Percentiles rank a stretch among this genome's conserved stretches.
Evolutionary conservation across 2,113 vertebrate genomes (phyloP).

Genomic region (Peromyscus maniculatus): DNA sequence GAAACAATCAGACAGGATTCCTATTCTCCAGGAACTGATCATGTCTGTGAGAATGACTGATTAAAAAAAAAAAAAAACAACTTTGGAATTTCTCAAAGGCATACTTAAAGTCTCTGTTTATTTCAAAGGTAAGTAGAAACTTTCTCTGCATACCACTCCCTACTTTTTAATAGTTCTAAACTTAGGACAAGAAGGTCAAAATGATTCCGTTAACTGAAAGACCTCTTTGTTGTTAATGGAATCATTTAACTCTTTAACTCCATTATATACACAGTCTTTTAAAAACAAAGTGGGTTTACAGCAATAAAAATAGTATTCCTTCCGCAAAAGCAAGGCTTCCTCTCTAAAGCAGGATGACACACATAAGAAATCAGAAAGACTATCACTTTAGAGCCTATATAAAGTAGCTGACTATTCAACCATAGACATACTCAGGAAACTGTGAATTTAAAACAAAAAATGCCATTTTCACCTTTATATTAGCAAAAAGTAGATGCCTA

Average conservation of each 20-base stretch:
- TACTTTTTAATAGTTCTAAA: slow-evolving; percentile 23
- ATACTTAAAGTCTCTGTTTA: neutral
- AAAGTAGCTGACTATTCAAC: slow-evolving; percentile 32
- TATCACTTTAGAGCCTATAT: slow-evolving; percentile 17
- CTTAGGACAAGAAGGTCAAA: neutral
- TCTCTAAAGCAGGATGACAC: neutral
- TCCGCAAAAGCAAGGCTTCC: neutral
- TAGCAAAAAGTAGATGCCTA: slow-evolving; percentile 11
- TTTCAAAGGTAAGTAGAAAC: slow-evolving; percentile 32
- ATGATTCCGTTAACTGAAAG: neutral
- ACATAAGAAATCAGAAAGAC: neutral
- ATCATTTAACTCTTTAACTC: slow-evolving; percentile 31
- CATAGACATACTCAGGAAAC: slow-evolving; percentile 13
- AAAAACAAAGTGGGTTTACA: neutral
- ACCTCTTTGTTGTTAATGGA: slow-evolving; percentile 24
- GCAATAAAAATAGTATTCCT: slow-evolving; percentile 12
- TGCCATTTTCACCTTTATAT: neutral
- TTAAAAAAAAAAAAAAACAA: neutral
- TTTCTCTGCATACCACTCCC: slow-evolving; percentile 9
- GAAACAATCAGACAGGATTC: slow-evolving; percentile 33
- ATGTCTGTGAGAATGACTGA: slow-evolving; percentile 23
- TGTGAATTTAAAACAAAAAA: slow-evolving; percentile 32
- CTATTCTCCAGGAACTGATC: neutral
- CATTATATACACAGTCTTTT: slow-evolving; percentile 15
- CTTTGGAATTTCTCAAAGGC: neutral